Conservation (phyloP, 2,797 vertebrate genomes). For the Silurus aristotelis region DNA sequence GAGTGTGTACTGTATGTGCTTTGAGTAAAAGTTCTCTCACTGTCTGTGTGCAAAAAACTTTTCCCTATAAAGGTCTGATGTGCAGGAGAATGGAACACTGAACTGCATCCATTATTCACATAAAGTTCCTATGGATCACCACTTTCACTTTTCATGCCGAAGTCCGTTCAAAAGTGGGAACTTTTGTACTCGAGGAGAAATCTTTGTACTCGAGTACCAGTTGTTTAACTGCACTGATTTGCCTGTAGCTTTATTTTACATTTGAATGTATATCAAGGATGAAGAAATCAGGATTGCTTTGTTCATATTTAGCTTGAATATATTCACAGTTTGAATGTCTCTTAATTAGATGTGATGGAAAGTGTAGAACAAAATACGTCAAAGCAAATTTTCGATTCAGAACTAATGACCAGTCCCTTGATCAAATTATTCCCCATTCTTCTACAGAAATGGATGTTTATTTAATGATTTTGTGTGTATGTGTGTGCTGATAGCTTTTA, state of each 20-base stretch:
- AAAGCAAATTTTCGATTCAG: neutral
- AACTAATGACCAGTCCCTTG: slow-evolving; percentile 4
- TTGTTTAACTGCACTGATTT: neutral
- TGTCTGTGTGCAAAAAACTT: too few species aligned
- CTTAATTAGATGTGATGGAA: neutral
- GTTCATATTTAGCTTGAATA: neutral
- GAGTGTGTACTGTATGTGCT: too few species aligned
- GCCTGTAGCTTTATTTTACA: neutral
- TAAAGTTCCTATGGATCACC: too few species aligned
- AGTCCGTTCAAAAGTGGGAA: too few species aligned
- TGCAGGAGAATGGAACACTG: too few species aligned
- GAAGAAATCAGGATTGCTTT: neutral
- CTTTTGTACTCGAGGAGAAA: too few species aligned
- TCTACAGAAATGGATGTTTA: neutral
- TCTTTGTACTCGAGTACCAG: too few species aligned
- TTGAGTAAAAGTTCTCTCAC: too few species aligned
- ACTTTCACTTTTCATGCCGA: too few species aligned
- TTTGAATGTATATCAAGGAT: neutral
- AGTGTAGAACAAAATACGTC: neutral
- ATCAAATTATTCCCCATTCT: neutral
- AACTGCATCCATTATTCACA: too few species aligned
- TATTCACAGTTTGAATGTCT: neutral
- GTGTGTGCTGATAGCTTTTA: neutral
- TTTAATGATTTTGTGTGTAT: neutral
- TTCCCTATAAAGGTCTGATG: too few species aligned